Evolutionary conservation across 2,888 invertebrate species (phyloP), one percentile per base, ranked within the genome.

Genomic region (Harmothoe impar): DNA sequence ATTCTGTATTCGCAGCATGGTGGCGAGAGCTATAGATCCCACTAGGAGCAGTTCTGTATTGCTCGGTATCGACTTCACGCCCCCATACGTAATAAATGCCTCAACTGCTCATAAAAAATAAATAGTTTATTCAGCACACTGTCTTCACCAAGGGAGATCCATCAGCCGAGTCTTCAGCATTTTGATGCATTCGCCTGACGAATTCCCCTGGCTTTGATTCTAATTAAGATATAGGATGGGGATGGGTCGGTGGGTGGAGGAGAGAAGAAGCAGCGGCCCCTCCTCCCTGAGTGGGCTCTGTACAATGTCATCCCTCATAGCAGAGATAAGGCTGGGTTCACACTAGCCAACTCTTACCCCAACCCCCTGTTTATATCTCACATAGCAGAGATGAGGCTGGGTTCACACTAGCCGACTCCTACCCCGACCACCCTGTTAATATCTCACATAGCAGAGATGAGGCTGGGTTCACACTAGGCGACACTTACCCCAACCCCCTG

Each of bases 181-280:
- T 35, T 33, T 81, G 35, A 81, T 35, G 81, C n/a, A 81, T 81
- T 33, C 33, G 33, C 17, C 17, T 25, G 81, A 25, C 23, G 43
- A 81, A 43, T 33, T 81, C 81, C 35, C 25, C 43, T 20, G 81
- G 81, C 81, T 81, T 81, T 81, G 81, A 81, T 81, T 81, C 35
- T 81, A 81, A 81, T 81, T 81, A 81, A 81, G 81, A 81, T 81
- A 81, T 25, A 77, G 77, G 77, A 77, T 31, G 77, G n/a, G 31
- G 31, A 31, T 31, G 77, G n/a, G 31, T 1, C 31, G 77, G 17
- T 25, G 77, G 25, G 43, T 43, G 43, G 43, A 43, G 43, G 43
- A 43, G 43, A 43, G 43, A 43, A 31, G 77, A 77, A 77, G 31
- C 77, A 62, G 62, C 12, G 62, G 20, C 3, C n/a, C n/a, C n/a